phyloP scores from a whole-genome alignment of 92 coral and sea anemone genomes.

The Zoanthus sansibaricus region DNA sequence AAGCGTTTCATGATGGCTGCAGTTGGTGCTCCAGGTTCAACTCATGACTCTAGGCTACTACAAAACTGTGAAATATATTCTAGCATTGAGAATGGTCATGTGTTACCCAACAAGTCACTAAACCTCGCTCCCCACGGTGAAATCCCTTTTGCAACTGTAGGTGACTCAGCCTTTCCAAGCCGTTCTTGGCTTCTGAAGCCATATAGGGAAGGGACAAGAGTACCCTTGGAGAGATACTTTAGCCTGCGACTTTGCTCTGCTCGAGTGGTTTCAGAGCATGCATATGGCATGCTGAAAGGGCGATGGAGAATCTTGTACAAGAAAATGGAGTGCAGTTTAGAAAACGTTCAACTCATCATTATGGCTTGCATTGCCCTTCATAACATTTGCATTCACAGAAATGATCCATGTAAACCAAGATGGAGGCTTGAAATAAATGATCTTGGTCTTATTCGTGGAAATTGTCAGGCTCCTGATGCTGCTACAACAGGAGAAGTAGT shows the following conservation, averaged over 20 bases:
- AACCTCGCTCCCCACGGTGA: constrained; percentile 49
- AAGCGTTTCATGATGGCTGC: constrained; percentile 76
- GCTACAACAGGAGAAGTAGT: constrained; percentile 21
- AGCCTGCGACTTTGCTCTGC: constrained; percentile 53
- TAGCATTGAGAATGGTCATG: neutral
- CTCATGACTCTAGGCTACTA: constrained; percentile 73
- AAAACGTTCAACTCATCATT: constrained; percentile 25
- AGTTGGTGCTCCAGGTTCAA: constrained; percentile 74
- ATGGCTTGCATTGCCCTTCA: constrained; percentile 60
- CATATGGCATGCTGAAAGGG: constrained; percentile 55
- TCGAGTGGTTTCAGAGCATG: constrained; percentile 58
- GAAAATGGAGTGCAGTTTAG: constrained; percentile 50
- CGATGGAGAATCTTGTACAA: constrained; percentile 62
- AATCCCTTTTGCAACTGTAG: constrained; percentile 57
- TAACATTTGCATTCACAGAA: constrained; percentile 54
- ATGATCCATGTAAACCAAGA: constrained; percentile 62
- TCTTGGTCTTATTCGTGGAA: constrained; percentile 38
- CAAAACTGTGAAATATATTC: neutral
- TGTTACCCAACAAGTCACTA: constrained; percentile 34
- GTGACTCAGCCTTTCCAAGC: constrained; percentile 66
- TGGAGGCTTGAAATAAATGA: constrained; percentile 57
- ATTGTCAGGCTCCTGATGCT: constrained; percentile 34
- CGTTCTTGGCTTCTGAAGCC: constrained; percentile 62
- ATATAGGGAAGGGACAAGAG: constrained; percentile 48
- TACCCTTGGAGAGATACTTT: constrained; percentile 46